These are phyloP conservation scores for Anadara kagoshimensis DNA, from an alignment of 1,140 invertebrate genomes.

Conservation along the genomic window DNA sequence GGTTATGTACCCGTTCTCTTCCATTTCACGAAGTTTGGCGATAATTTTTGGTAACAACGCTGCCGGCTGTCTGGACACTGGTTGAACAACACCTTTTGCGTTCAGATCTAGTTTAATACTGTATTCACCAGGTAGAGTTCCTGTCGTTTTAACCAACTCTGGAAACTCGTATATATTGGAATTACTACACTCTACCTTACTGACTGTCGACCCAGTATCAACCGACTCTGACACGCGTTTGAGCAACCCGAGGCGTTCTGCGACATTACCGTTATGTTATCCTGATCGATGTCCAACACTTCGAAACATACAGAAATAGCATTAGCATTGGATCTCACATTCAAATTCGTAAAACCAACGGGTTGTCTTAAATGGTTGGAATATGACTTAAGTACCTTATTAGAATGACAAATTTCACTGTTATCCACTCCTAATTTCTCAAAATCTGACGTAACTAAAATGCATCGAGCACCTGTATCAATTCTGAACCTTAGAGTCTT, in stretches of 20 bases:
- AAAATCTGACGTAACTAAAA: not conserved
- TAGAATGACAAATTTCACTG: not conserved
- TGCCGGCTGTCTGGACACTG: constrained; percentile 17
- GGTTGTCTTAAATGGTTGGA: constrained; percentile 7
- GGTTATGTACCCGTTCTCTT: constrained; percentile 36
- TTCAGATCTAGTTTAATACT: constrained; percentile 26
- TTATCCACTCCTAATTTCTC: not conserved
- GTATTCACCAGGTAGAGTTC: constrained; percentile 42
- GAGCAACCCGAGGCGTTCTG: constrained; percentile 1
- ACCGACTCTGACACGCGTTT: not conserved
- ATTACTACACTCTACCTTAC: constrained; percentile 18
- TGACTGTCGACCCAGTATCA: constrained; percentile 16
- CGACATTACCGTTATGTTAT: constrained; percentile 27
- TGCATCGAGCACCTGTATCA: constrained; percentile 34
- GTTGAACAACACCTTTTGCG: constrained; percentile 30
- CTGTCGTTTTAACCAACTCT: constrained; percentile 40
- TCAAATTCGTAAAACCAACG: not conserved
- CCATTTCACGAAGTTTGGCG: constrained; percentile 35
- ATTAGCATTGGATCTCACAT: not conserved
- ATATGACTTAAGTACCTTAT: constrained; percentile 19
- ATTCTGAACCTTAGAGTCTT: constrained; percentile 25
- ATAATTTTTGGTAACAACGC: constrained; percentile 23
- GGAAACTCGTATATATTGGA: constrained; percentile 30
- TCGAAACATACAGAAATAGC: not conserved
- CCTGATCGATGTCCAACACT: constrained; percentile 18